phyloP scores from a whole-genome alignment of 2,113 vertebrate species.

The Cheirogaleus medius region DNA sequence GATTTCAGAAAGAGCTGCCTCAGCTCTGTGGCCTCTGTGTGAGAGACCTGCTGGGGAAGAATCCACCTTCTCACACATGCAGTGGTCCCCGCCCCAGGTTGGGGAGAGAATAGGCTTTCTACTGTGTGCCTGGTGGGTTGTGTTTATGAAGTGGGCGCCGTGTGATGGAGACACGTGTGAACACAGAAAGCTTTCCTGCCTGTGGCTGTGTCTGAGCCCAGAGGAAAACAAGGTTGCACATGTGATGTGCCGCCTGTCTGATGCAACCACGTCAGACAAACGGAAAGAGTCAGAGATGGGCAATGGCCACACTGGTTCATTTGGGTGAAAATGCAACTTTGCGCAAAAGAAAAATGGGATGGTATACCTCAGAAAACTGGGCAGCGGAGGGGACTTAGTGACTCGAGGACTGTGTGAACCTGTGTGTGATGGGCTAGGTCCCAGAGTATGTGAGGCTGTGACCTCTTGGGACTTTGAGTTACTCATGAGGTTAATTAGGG shows the following conservation, averaged over 20 bases:
- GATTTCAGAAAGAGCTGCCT: slow-evolving; percentile 43
- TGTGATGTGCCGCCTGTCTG: background rate
- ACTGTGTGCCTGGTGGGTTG: background rate
- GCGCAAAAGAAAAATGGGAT: background rate
- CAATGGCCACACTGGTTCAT: background rate
- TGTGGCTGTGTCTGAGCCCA: background rate
- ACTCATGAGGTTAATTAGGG: background rate
- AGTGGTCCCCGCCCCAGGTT: background rate
- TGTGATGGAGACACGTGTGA: slow-evolving; percentile 31
- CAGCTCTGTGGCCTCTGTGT: background rate
- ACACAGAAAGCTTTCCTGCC: background rate
- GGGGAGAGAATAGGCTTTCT: background rate
- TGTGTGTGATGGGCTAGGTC: background rate
- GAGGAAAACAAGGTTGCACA: background rate
- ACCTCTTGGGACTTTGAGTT: background rate
- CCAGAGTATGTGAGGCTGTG: background rate
- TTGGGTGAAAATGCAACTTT: slow-evolving; percentile 1
- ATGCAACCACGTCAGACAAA: background rate
- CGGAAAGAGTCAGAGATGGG: background rate
- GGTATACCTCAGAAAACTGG: background rate
- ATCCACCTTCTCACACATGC: background rate
- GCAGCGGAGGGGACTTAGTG: background rate
- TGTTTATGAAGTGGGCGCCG: slow-evolving; percentile 21
- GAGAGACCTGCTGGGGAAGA: slow-evolving; percentile 37
- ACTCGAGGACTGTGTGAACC: background rate